Evolutionary conservation across 2,113 vertebrate species (phyloP).

Genomic region (Corythornis cristatus): DNA sequence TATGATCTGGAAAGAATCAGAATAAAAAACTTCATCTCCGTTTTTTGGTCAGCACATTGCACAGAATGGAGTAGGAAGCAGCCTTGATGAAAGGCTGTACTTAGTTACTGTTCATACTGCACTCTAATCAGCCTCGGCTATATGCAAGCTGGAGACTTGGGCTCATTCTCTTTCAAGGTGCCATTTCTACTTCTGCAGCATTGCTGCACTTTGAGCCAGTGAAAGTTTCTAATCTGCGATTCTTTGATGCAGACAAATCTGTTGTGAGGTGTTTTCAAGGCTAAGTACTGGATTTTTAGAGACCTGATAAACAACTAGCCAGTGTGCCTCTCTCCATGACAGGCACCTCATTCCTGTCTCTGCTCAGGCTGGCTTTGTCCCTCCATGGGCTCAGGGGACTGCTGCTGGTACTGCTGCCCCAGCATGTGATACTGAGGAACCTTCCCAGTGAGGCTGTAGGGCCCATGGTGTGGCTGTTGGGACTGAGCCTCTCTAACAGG

Average conservation of each 20-base stretch:
- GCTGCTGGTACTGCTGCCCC: too few species aligned
- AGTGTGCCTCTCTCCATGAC: background rate
- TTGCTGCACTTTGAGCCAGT: background rate
- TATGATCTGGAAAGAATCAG: background rate
- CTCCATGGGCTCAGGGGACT: background rate
- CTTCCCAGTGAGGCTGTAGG: background rate
- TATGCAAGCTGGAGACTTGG: background rate
- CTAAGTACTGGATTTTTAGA: background rate
- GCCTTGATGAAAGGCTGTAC: background rate
- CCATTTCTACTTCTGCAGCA: background rate
- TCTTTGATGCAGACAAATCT: background rate
- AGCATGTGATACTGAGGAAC: background rate
- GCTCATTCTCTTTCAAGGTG: background rate
- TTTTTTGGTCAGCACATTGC: background rate
- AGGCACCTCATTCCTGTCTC: background rate
- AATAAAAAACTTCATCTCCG: background rate
- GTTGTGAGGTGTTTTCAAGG: background rate
- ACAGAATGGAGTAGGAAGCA: background rate
- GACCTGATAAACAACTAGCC: too few species aligned
- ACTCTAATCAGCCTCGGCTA: background rate
- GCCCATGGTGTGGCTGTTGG: accelerated
- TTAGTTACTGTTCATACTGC: background rate
- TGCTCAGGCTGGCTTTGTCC: background rate
- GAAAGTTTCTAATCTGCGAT: accelerated
- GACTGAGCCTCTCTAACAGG: too few species aligned